Evolutionary conservation across 1,140 invertebrate species (phyloP).

Genomic region (Platyscapa corneri): DNA sequence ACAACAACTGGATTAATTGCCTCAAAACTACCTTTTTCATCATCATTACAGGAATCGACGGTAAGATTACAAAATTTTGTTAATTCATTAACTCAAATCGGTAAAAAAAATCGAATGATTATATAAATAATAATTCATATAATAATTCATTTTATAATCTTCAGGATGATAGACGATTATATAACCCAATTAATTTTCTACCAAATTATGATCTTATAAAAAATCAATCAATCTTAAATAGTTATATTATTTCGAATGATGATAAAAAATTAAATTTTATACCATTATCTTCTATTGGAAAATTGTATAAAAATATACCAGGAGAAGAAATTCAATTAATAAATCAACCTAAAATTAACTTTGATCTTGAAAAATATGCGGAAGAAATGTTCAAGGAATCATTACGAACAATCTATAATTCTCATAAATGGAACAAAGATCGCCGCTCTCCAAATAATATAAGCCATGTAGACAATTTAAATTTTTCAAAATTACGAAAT

Average conservation of each 20-base stretch:
- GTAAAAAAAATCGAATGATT: constrained; percentile 55
- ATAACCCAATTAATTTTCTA: constrained; percentile 71
- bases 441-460: constrained; percentile 55
- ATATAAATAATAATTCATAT: constrained; percentile 32
- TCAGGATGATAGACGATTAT: constrained; percentile 59
- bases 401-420: constrained; percentile 70
- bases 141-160: constrained; percentile 30
- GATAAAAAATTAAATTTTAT: constrained; percentile 65
- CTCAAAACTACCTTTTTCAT: constrained; percentile 56
- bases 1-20: constrained; percentile 62
- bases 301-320: constrained; percentile 66
- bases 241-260: constrained; percentile 58
- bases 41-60: constrained; percentile 52
- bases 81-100: constrained; percentile 64
- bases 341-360: constrained; percentile 64
- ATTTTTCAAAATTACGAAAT: constrained; percentile 62
- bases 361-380: constrained; percentile 68
- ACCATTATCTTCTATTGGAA: constrained; percentile 65
- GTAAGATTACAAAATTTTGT: constrained; percentile 61
- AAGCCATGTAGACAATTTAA: constrained; percentile 58
- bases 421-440: constrained; percentile 72
- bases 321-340: constrained; percentile 58
- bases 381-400: constrained; percentile 73
- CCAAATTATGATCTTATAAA: constrained; percentile 68
- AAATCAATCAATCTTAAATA: constrained; percentile 66